phyloP scores from a whole-genome alignment of 2,797 vertebrate genomes.

The Trachurus trachurus region DNA sequence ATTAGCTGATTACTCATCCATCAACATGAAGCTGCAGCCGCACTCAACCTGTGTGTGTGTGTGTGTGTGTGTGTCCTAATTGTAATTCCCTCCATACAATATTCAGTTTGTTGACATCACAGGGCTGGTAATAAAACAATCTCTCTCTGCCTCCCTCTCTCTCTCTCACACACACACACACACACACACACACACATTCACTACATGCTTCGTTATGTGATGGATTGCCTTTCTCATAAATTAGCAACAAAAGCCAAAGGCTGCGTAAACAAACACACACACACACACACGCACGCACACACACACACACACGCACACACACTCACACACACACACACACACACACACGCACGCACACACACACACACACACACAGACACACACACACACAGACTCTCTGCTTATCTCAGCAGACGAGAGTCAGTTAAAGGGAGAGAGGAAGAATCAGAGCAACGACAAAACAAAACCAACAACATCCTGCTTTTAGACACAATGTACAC shows the following conservation, averaged over 20 bases:
- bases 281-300: constrained; percentile 28
- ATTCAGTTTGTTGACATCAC: constrained; percentile 61
- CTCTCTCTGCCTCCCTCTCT: not conserved
- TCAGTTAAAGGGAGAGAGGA: not conserved
- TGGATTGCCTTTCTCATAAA: constrained; percentile 58
- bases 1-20: constrained; percentile 74
- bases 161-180: not conserved
- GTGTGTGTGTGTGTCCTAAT: constrained; percentile 22
- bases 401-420: constrained; percentile 16
- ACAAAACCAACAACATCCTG: too few species aligned
- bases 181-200: constrained; percentile 31
- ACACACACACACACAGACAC: too few species aligned
- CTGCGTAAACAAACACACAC: constrained; percentile 5
- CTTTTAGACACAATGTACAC: too few species aligned
- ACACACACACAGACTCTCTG: not conserved
- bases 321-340: too few species aligned
- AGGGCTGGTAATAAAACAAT: constrained; percentile 45
- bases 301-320: constrained; percentile 19
- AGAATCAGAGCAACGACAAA: constrained; percentile 8
- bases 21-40: constrained; percentile 60
- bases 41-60: constrained; percentile 36
- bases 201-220: constrained; percentile 50
- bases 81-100: constrained; percentile 45
- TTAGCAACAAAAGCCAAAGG: constrained; percentile 51
- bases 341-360: too few species aligned